A percentile compares a stretch with the other conserved stretches of the same genome.
Conservation (phyloP, 2,888 invertebrate species). For the Phortica magna region DNA sequence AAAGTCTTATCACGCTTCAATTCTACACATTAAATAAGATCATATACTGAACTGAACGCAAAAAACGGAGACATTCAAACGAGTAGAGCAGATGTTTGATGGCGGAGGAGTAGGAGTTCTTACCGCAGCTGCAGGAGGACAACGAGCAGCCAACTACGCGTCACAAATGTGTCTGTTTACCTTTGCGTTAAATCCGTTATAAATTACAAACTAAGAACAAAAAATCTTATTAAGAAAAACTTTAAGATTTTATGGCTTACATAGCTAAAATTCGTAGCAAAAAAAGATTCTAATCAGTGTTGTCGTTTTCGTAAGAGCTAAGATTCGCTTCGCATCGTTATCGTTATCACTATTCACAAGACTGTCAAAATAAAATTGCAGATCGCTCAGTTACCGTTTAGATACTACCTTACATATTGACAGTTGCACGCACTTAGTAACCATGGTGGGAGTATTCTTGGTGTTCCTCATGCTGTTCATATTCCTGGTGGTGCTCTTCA, state of each 20-base stretch:
- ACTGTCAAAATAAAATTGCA: background rate
- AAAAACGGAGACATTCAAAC: constrained; percentile 17
- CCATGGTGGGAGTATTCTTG: constrained; percentile 67
- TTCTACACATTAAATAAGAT: constrained; percentile 21
- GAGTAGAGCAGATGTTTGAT: constrained; percentile 1
- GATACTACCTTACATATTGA: too few species aligned
- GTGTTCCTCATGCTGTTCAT: constrained; percentile 71
- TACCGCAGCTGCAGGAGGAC: constrained; percentile 65
- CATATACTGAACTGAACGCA: constrained; percentile 40
- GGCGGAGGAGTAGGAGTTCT: constrained; percentile 50
- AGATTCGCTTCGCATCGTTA: constrained; percentile 31
- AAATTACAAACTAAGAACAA: constrained; percentile 35
- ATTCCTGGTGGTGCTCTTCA: constrained; percentile 77
- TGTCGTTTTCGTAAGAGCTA: constrained; percentile 22
- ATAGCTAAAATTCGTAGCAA: constrained; percentile 23
- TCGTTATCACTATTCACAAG: constrained; percentile 38
- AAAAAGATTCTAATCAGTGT: constrained; percentile 9
- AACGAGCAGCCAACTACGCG: constrained; percentile 63
- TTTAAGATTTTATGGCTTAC: constrained; percentile 19
- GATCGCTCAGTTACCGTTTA: background rate
- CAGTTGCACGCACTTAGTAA: constrained; percentile 50
- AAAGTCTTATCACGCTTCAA: constrained; percentile 69
- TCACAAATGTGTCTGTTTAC: constrained; percentile 31
- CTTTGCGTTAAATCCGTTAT: constrained; percentile 56
- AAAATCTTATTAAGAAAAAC: constrained; percentile 9